Base-by-base conservation (phyloP, 2,888 invertebrate genomes). In the Polietes domitor region DNA sequence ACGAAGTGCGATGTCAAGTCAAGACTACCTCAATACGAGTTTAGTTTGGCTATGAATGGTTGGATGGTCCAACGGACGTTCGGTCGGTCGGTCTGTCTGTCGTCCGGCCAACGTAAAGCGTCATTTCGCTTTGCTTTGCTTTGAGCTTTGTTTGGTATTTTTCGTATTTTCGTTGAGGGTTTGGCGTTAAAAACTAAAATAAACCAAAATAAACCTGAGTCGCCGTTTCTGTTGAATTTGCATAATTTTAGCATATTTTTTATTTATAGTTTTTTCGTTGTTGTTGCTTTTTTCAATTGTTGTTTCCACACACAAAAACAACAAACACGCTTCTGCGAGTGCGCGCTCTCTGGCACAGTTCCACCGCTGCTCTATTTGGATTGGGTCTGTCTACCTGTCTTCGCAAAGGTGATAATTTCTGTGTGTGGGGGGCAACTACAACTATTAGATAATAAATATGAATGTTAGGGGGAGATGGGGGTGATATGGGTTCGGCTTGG, bases 1-100 rank as follows among this genome's bases (percentile, higher is more conserved):
- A n/a, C n/a, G n/a, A n/a, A n/a, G n/a, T n/a, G n/a, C 12, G 61
- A 28, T 28, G 28, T 61, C 61, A 24, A 55, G 41, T 71, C 70
- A 80, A 81, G 84, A 81, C 84, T 84, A 84, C 84, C 84, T 81
- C 84, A 84, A 84, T 84, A 81, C 84, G 68, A 81, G 84, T 84
- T 84, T 47, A 50, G 84, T 84, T 84, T 80, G 80, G 76, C 74
- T 77, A 80, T 71, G 37, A 70, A 58, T 58, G 58, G 58, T 58
- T 21, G 21, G 21, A 53, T 21, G 53, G 53, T 37, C 47, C 53
- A 53, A 21, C 47, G 50, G 19, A 21, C 53, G 21, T 12, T 15
- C 10, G 47, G 2, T n/a, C n/a, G n/a, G n/a, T n/a, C n/a, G n/a
- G n/a, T n/a, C n/a, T n/a, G n/a, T n/a, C n/a, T n/a, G n/a, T n/a